Conservation (phyloP, 2,888 invertebrate species). For the Drosophila pegasa region DNA sequence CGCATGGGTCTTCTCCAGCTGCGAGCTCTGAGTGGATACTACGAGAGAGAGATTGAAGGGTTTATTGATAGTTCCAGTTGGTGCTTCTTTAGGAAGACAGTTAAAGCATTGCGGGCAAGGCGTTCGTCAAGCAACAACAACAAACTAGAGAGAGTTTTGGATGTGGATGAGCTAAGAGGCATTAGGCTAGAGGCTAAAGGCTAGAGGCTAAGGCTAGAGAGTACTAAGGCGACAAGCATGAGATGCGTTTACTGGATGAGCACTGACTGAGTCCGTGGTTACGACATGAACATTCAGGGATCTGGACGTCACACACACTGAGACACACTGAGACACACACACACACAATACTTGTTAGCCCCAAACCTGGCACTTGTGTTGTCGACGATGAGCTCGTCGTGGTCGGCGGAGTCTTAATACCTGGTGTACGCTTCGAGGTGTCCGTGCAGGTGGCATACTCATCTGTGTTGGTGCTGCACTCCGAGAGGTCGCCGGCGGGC, state of each 20-base stretch:
- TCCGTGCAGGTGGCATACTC: conserved; percentile 95
- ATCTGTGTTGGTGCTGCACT: conserved; percentile 93
- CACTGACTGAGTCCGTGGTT: conserved; percentile 37
- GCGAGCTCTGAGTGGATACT: conserved; percentile 85
- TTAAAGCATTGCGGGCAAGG: conserved; percentile 78
- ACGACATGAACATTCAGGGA: conserved; percentile 48
- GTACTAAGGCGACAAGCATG: conserved; percentile 39
- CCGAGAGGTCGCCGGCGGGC: conserved; percentile 88
- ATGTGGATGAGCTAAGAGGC: conserved; percentile 59
- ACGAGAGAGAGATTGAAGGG: conserved; percentile 3
- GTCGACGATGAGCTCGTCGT: conserved; percentile 85
- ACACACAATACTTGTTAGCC: conserved; percentile 53
- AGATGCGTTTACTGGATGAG: conserved; percentile 21
- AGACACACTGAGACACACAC: conserved; percentile 38
- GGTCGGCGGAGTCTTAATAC: conserved; percentile 86
- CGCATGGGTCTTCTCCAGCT: conserved; percentile 88
- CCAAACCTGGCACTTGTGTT: conserved; percentile 85
- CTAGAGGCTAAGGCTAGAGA: conserved; percentile 28
- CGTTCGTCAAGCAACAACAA: conserved; percentile 84
- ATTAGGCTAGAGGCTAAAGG: not conserved
- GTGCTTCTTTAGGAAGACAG: conserved; percentile 33
- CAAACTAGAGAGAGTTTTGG: conserved; percentile 76
- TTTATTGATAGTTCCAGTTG: not conserved
- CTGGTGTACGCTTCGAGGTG: conserved; percentile 88
- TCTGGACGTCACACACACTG: conserved; percentile 40